Evolutionary conservation across 2,797 vertebrate species (phyloP).

Genomic region (Potorous gilbertii): DNA sequence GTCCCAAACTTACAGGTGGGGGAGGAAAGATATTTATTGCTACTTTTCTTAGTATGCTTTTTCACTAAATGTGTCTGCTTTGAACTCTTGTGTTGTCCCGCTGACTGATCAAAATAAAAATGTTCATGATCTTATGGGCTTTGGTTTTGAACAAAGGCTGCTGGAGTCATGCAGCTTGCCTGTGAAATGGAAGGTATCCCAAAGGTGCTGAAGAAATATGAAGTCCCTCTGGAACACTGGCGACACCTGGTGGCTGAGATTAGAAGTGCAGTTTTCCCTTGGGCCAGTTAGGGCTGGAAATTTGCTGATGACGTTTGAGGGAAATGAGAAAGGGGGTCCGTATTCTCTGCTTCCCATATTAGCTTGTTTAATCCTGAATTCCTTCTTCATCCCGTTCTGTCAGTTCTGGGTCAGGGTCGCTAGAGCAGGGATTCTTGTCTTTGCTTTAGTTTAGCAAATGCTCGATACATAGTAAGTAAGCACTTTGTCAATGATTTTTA

Average conservation of each 20-base stretch:
- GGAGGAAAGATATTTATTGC: neutral
- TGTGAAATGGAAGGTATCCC: neutral
- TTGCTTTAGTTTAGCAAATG: neutral
- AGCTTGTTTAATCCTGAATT: neutral
- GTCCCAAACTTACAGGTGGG: no score
- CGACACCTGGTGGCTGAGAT: neutral
- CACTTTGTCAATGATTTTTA: no score
- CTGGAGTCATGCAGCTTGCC: neutral
- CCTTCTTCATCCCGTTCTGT: neutral
- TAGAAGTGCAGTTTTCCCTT: neutral
- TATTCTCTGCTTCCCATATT: neutral
- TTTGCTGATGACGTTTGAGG: neutral
- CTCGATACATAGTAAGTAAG: no score
- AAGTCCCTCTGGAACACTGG: neutral
- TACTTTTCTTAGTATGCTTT: neutral
- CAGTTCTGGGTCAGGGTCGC: no score
- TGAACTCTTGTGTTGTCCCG: neutral
- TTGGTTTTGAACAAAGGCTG: neutral
- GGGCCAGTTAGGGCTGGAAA: neutral
- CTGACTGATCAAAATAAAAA: neutral
- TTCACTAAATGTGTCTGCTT: neutral
- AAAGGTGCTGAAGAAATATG: neutral
- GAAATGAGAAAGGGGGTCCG: neutral
- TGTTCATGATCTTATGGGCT: neutral
- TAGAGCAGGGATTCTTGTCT: no score